Base-by-base conservation (phyloP, 2,113 vertebrate genomes). In the Redunca redunca region DNA sequence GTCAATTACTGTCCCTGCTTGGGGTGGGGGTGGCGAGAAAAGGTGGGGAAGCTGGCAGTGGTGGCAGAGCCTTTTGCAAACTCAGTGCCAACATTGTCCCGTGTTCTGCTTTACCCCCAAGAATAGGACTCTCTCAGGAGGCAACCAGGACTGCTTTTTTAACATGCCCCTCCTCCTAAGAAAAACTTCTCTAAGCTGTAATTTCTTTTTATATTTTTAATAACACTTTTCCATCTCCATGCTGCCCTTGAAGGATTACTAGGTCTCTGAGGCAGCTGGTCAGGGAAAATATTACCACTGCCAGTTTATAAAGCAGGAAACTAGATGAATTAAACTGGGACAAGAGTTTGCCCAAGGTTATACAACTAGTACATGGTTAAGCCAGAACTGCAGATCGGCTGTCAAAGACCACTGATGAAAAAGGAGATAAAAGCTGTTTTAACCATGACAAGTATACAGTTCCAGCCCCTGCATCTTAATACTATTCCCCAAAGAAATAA, bases 401-500 rank as follows among this genome's bases (percentile, higher is more conserved):
- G 81, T 87, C 97, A 97, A 33, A 62, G 81, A 83, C 81, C 74
- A 84, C 55, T 90, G 87, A 96, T 92, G 74, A 91, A 83, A 87
- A 60, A 58, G 60, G 13, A 91, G 90, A 64, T 95, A 93, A 93
- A 67, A 83, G 86, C 53, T 23, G 7, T 71, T 82, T 91, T 60
- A 83, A 82, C 55, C 50, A 52, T 14, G 48, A 55, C 67, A 19
- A 33, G 64, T 85, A 52, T 82, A 83, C 26, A 67, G 46, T 77
- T 96, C 53, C n/a, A 86, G 40, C 78, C 67, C 58, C 71, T 87
- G 62, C 36, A 30, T 94, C 89, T 89, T 78, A 90, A 74, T 93
- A 60, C 82, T 90, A 94, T 93, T 97, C 97, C 96, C 98, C 93
- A 96, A 97, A 94, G 91, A 98, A 97, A 85, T 88, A 98, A 98